phyloP scores from a whole-genome alignment of 2,888 invertebrate genomes.

The Rhamnusium bicolor region DNA sequence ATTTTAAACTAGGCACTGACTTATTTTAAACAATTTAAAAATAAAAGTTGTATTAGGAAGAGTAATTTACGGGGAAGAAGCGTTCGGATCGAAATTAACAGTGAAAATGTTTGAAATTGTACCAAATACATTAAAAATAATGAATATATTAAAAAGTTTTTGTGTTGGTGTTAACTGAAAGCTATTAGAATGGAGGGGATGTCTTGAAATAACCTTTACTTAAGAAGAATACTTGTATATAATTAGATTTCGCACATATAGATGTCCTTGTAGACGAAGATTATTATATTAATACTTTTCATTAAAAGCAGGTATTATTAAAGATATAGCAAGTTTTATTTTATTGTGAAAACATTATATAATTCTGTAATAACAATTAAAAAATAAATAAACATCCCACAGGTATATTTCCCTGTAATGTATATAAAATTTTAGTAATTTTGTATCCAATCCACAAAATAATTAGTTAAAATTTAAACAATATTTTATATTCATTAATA shows the following conservation, averaged over 20 bases:
- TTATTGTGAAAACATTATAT: too few species aligned
- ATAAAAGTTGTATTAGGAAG: neutral
- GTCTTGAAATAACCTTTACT: slow-evolving; percentile 53
- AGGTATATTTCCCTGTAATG: too few species aligned
- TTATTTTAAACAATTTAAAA: neutral
- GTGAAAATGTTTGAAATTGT: slow-evolving; percentile 9
- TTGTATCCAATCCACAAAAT: neutral
- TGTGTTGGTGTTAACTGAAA: slow-evolving; percentile 32
- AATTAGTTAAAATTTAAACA: too few species aligned
- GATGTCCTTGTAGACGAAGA: slow-evolving; percentile 18
- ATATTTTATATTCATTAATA: too few species aligned
- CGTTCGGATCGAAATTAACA: neutral
- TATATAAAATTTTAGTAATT: too few species aligned
- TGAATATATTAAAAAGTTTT: slow-evolving; percentile 17
- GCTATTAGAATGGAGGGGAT: slow-evolving; percentile 45
- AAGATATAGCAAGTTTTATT: neutral
- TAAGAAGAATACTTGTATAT: slow-evolving; percentile 26
- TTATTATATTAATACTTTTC: neutral
- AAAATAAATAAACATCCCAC: too few species aligned
- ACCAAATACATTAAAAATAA: slow-evolving; percentile 26
- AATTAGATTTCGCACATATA: slow-evolving; percentile 25
- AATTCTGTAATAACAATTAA: too few species aligned
- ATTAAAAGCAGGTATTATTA: neutral
- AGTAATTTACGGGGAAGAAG: neutral
- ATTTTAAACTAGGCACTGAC: slow-evolving; percentile 2